A percentile compares a stretch with the other conserved stretches of the same genome.
These are phyloP conservation scores for Urocyon cinereoargenteus DNA, from an alignment of 2,797 vertebrate genomes.

Conservation along the genomic window DNA sequence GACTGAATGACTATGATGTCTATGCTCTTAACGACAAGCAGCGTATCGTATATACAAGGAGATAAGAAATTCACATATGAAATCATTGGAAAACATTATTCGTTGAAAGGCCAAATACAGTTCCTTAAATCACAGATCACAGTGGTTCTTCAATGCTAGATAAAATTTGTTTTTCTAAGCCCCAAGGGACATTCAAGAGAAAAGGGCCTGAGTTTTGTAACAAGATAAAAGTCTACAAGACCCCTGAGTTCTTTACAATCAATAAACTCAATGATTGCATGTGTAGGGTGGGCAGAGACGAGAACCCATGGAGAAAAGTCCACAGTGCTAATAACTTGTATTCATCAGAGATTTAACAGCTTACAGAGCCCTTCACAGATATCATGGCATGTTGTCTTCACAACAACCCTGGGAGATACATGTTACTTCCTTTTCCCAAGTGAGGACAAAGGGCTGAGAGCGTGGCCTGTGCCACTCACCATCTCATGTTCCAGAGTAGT, in stretches of 20 bases:
- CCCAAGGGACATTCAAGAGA: background rate
- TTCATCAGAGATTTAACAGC: background rate
- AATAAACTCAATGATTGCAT: background rate
- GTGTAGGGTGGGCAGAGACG: background rate
- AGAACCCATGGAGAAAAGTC: background rate
- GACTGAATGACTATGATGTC: background rate
- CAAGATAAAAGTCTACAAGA: constrained; percentile 52
- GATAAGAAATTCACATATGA: background rate
- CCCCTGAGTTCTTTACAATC: background rate
- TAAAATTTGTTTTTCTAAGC: constrained; percentile 16
- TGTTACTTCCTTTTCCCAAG: background rate
- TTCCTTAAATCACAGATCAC: constrained; percentile 41
- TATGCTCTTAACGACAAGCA: background rate
- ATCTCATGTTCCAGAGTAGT: background rate
- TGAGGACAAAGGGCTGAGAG: background rate
- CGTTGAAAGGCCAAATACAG: background rate
- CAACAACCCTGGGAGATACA: background rate
- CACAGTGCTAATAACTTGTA: background rate
- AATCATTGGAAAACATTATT: background rate
- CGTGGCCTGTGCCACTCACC: background rate
- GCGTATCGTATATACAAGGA: background rate
- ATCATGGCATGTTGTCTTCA: background rate
- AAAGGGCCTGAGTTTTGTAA: constrained; percentile 16
- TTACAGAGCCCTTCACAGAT: background rate
- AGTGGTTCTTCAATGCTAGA: background rate